These are phyloP conservation scores for Escarpia spicata DNA, from an alignment of 2,888 invertebrate species.

Conservation along the genomic window DNA sequence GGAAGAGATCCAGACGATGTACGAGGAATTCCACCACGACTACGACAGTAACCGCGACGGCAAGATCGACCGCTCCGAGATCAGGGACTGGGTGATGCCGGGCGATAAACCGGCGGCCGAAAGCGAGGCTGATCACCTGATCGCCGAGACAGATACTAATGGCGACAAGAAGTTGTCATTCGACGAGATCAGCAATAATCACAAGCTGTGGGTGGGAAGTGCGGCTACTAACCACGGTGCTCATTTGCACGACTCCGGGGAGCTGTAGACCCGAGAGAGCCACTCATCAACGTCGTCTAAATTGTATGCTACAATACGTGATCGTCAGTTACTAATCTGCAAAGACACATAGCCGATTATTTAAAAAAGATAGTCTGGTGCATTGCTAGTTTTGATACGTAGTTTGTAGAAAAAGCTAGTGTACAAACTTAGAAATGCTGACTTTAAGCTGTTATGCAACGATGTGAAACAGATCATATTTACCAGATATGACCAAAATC, in stretches of 20 bases:
- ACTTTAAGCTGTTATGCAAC: too few species aligned
- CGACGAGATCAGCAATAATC: neutral
- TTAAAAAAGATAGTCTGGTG: neutral
- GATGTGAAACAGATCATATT: too few species aligned
- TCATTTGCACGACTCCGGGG: neutral
- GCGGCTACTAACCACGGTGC: neutral
- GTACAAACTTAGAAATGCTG: too few species aligned
- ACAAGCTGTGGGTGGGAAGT: neutral
- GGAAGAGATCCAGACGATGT: neutral
- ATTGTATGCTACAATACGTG: neutral
- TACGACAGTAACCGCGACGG: neutral
- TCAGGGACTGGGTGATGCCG: conserved; percentile 12
- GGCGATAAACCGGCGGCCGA: neutral
- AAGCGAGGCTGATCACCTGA: neutral
- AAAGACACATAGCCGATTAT: neutral
- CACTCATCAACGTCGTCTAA: neutral
- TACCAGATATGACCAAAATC: neutral
- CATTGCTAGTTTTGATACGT: neutral
- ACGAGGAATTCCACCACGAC: neutral
- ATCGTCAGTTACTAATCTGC: neutral
- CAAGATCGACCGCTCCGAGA: neutral
- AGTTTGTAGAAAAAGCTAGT: neutral
- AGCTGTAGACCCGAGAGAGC: neutral
- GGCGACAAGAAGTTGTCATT: neutral
- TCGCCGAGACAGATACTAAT: neutral